These are phyloP conservation scores for Phyto melanocephala DNA, from an alignment of 2,888 invertebrate species.

Conservation along the genomic window DNA sequence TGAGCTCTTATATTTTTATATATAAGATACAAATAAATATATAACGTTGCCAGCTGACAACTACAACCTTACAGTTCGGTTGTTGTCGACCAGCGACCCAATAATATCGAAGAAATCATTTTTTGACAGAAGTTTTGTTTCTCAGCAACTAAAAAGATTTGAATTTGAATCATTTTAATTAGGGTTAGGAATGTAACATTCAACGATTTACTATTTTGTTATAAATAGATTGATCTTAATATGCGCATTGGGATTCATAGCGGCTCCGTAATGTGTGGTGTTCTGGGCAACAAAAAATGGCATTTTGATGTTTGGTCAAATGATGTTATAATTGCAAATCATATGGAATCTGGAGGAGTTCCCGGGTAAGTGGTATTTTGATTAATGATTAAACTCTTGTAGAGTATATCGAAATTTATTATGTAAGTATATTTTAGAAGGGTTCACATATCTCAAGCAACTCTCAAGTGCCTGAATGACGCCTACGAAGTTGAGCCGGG, in stretches of 20 bases:
- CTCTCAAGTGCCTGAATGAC: conserved; percentile 89
- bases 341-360: conserved; percentile 97
- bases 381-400: not conserved
- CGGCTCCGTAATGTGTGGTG: conserved; percentile 96
- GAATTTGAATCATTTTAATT: too few species aligned
- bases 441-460: conserved; percentile 96
- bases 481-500: conserved; percentile 97
- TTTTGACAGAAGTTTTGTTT: too few species aligned
- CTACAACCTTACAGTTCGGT: too few species aligned
- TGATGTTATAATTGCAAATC: conserved; percentile 97
- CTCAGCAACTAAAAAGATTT: too few species aligned
- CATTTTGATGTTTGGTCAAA: conserved; percentile 96
- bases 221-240: conserved; percentile 90
- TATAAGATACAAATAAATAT: too few species aligned
- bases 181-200: too few species aligned
- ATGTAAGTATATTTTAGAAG: conserved; percentile 81
- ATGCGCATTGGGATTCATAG: conserved; percentile 99
- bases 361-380: conserved; percentile 86
- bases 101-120: too few species aligned
- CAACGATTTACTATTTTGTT: too few species aligned
- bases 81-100: too few species aligned
- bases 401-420: not conserved
- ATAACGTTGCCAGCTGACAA: too few species aligned
- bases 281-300: conserved; percentile 94
- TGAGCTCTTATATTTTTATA: too few species aligned